Conservation (phyloP, 2,888 invertebrate species). For the Apeira syringaria region DNA sequence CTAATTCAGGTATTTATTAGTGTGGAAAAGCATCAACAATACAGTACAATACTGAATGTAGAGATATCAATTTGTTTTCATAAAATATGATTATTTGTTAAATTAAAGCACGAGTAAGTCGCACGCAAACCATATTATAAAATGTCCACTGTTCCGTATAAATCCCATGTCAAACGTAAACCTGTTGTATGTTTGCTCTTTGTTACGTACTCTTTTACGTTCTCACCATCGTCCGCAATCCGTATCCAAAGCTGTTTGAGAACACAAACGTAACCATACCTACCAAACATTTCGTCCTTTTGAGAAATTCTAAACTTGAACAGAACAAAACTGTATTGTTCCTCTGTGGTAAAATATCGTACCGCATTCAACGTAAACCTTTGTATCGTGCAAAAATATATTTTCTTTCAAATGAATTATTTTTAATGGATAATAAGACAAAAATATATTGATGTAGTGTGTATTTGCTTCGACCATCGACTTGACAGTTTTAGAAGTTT, state of each 20-base stretch:
- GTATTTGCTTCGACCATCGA: no score
- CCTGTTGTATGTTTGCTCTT: conserved; percentile 12
- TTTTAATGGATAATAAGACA: not conserved
- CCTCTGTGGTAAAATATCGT: conserved; percentile 18
- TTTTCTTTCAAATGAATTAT: not conserved
- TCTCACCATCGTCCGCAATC: conserved; percentile 1
- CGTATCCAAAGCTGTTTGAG: conserved; percentile 23
- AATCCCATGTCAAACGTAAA: conserved; percentile 8
- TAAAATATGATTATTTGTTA: no score
- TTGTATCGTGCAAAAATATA: conserved; percentile 10
- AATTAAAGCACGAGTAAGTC: no score
- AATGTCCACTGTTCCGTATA: conserved; percentile 8
- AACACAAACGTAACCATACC: conserved; percentile 23
- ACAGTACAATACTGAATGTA: no score
- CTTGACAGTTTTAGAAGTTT: no score
- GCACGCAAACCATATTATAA: no score
- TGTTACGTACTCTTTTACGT: conserved; percentile 15
- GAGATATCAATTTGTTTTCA: no score
- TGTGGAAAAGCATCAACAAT: no score
- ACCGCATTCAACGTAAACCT: conserved; percentile 10
- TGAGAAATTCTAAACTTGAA: conserved; percentile 24
- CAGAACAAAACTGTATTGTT: conserved; percentile 17
- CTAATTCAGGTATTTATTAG: no score
- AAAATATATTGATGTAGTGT: no score
- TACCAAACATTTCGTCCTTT: conserved; percentile 18